These are phyloP conservation scores for Lucilia sericata DNA, from an alignment of 1,140 invertebrate species.

Conservation along the genomic window DNA sequence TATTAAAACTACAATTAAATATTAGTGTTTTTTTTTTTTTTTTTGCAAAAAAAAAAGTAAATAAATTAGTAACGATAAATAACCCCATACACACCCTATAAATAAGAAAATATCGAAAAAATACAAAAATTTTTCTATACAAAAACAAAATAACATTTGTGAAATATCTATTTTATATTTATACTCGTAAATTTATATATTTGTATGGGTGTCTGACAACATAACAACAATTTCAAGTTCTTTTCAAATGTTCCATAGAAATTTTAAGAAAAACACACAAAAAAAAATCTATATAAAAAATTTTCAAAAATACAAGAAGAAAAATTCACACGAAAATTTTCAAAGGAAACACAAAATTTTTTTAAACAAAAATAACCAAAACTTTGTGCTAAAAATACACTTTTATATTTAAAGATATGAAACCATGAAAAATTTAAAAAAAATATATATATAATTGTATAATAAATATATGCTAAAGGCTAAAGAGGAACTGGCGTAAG, in stretches of 20 bases:
- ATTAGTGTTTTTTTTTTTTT: background rate
- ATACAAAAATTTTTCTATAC: background rate
- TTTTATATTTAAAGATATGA: slow-evolving; percentile 49
- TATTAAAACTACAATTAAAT: slow-evolving; percentile 3
- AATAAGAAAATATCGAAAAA: background rate
- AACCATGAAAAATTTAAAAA: slow-evolving; percentile 48
- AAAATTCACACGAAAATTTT: slow-evolving; percentile 23
- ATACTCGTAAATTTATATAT: too few species aligned
- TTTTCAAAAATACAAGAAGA: background rate
- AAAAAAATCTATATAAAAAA: slow-evolving; percentile 25
- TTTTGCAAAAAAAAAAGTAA: background rate
- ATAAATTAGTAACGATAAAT: background rate
- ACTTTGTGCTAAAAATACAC: slow-evolving; percentile 47
- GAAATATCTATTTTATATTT: background rate
- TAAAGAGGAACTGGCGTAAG: background rate
- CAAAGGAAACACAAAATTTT: slow-evolving; percentile 14
- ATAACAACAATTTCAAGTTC: background rate
- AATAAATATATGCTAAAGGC: slow-evolving; percentile 9
- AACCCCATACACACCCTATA: background rate
- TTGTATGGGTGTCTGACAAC: too few species aligned
- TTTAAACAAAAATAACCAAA: slow-evolving; percentile 45
- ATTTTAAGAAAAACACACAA: slow-evolving; percentile 13
- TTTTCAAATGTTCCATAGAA: background rate
- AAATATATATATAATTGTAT: background rate
- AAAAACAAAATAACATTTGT: background rate